Evolutionary conservation across 2,888 invertebrate species (phyloP), one percentile per base, ranked within the genome.

Genomic region (Cactoblastis cactorum): DNA sequence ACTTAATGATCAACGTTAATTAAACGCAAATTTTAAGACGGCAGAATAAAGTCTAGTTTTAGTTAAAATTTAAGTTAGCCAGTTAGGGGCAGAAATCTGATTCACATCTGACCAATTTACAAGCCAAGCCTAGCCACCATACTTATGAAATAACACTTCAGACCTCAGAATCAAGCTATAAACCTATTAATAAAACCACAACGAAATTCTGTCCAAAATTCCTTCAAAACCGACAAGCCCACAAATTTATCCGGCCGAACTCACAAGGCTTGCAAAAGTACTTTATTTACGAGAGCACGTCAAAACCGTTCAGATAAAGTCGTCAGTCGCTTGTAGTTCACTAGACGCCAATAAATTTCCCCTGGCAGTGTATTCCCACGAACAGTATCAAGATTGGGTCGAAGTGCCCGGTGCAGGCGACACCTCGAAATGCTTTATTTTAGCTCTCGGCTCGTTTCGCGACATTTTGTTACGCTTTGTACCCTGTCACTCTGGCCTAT

Each of bases 321-420:
- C 86, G 87, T 88, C 88, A 87, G 81, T 81, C 78, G 80, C 80
- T 77, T 85, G 85, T 80, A 81, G 77, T 74, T 61, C 72, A 74
- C 67, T 67, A 69, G 80, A 70, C 68, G 76, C 79, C 76, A 75
- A 88, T 89, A 89, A 87, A 88, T 89, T 86, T 87, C 83, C 74
- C 63, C 63, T 68, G 65, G 67, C 74, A 71, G 76, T 15, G 69
- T 78, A 77, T 83, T 88, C 88, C 87, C 87, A 87, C 88, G 88
- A 80, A 77, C 70, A 65, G 67, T 86, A 88, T 88, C 88, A 81
- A 87, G 88, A 88, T 88, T 80, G 78, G 73, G 62, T 55, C 62
- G 67, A 61, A 59, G 45, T n/a, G 37, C 24, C 28, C 43, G 28
- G 28, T 14, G 15, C 61, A 80, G 77, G 78, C 80, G 78, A 80